Conservation (phyloP, 2,113 vertebrate species). For the Lipophrys pholis region DNA sequence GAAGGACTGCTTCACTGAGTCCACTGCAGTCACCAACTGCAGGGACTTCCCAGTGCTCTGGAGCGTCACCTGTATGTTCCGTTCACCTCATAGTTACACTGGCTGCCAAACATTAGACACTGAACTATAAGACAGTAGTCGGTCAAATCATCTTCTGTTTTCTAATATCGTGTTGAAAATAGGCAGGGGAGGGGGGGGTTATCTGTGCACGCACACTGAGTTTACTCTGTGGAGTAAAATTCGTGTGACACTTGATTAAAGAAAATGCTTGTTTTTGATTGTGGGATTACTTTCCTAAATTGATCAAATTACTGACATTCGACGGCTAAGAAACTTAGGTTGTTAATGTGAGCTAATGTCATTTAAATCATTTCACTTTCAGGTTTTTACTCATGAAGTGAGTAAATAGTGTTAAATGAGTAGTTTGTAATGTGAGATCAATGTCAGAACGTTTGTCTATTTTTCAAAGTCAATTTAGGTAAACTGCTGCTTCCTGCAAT, state of each 20-base stretch:
- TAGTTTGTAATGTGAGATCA: no score
- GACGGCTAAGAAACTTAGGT: no score
- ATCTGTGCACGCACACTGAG: no score
- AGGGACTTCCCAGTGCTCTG: slow-evolving; percentile 91
- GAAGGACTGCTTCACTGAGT: slow-evolving; percentile 93
- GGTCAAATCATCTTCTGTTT: background rate
- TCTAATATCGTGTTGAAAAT: no score
- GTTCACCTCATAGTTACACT: background rate
- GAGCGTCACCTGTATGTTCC: slow-evolving; percentile 84
- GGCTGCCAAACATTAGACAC: background rate
- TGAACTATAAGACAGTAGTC: no score
- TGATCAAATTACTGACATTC: no score
- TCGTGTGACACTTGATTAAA: background rate
- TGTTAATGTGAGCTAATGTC: background rate
- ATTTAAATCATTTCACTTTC: background rate
- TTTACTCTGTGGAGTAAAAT: background rate
- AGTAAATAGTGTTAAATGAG: no score
- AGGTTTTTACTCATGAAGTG: no score
- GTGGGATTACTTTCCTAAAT: background rate
- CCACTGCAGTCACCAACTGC: slow-evolving; percentile 90
- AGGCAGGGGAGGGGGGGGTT: no score
- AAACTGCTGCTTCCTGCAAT: no score
- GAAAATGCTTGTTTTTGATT: background rate
- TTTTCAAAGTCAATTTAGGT: no score
- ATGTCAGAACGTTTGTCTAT: no score